A percentile compares a stretch with the other conserved stretches of the same genome.
Conservation (phyloP, 2,113 vertebrate species). For the Lathamus discolor region DNA sequence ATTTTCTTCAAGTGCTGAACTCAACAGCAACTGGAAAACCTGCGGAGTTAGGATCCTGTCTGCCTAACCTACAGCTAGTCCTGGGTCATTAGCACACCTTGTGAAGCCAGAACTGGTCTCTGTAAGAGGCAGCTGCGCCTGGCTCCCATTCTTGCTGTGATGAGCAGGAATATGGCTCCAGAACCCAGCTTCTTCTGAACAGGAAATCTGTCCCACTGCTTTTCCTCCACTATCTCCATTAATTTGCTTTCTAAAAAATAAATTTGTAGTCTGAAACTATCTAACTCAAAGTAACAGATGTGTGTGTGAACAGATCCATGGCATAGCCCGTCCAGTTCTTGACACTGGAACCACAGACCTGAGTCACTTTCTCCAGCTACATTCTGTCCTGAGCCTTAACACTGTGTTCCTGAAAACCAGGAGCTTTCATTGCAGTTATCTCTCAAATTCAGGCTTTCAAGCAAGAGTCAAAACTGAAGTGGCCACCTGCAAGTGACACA, state of each 20-base stretch:
- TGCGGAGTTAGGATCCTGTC: not conserved
- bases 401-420: not conserved
- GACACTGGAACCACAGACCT: not conserved
- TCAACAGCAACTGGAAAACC: not conserved
- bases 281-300: not conserved
- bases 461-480: not conserved
- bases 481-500: not conserved
- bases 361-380: not conserved
- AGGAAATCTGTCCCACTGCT: not conserved
- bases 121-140: not conserved
- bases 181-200: not conserved
- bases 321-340: not conserved
- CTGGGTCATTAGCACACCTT: not conserved
- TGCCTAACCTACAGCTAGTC: not conserved
- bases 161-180: not conserved
- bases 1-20: not conserved
- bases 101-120: not conserved
- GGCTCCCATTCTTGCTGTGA: not conserved
- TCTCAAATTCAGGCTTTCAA: not conserved
- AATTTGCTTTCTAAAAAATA: not conserved
- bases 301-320: not conserved
- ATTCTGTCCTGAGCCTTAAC: not conserved
- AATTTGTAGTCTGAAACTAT: not conserved
- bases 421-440: not conserved
- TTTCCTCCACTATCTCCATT: not conserved